phyloP scores from a whole-genome alignment of 2,797 vertebrate species.

The Harpagifer antarcticus region DNA sequence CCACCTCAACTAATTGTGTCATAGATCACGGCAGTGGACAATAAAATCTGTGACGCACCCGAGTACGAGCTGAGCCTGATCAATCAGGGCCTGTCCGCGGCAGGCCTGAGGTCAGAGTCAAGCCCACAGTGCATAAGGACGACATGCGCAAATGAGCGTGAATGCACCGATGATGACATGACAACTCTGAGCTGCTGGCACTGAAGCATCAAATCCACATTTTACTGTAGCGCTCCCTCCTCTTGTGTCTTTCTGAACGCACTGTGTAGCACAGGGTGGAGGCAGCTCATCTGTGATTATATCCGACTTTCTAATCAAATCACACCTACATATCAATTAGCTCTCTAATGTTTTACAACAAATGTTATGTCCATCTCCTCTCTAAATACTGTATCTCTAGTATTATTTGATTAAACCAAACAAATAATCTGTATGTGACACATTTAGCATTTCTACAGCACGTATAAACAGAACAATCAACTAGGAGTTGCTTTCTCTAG shows the following conservation, averaged over 20 bases:
- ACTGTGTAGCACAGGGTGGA: not conserved
- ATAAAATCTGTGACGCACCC: slow-evolving; percentile 68
- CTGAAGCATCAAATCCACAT: slow-evolving; percentile 1
- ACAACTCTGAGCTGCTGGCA: slow-evolving; percentile 30
- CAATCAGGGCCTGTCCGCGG: slow-evolving; percentile 59
- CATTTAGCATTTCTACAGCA: not conserved
- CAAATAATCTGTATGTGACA: not conserved
- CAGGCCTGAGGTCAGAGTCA: slow-evolving; percentile 60
- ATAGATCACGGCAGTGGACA: slow-evolving; percentile 70
- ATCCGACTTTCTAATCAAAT: slow-evolving; percentile 6
- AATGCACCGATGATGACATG: slow-evolving; percentile 40
- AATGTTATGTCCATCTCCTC: slow-evolving; percentile 2
- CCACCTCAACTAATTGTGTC: slow-evolving; percentile 71
- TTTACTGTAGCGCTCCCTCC: slow-evolving; percentile 1
- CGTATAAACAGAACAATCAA: not conserved
- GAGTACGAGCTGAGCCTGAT: slow-evolving; percentile 57
- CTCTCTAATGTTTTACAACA: not conserved
- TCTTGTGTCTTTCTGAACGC: not conserved
- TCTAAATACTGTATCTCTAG: not conserved
- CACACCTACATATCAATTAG: not conserved
- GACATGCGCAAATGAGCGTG: slow-evolving; percentile 45
- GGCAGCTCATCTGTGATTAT: not conserved
- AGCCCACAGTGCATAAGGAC: slow-evolving; percentile 46
- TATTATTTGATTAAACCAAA: not conserved
- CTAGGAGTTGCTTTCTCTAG: not conserved